These are phyloP conservation scores for Stictocephala bisonia DNA, from an alignment of 2,888 invertebrate genomes.

Conservation along the genomic window DNA sequence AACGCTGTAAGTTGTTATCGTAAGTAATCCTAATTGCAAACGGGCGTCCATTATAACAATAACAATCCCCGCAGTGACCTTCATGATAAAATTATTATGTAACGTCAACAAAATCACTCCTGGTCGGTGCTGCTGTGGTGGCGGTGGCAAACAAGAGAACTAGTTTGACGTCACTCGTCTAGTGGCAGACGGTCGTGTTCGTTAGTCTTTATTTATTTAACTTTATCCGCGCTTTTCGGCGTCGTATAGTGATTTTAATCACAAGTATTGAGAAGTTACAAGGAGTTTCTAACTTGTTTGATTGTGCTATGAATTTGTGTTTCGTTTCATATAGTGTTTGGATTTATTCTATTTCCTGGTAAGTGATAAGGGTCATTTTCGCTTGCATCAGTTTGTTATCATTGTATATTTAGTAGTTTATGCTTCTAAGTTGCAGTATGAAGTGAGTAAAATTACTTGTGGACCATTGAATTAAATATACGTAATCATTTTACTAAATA, in stretches of 20 bases:
- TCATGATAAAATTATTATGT: constrained; percentile 27
- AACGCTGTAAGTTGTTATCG: no score
- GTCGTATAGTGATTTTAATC: neutral
- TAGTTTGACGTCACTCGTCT: constrained; percentile 33
- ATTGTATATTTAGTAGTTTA: neutral
- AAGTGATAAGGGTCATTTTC: constrained; percentile 46
- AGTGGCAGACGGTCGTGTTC: neutral
- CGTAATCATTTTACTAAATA: no score
- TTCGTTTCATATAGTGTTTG: neutral
- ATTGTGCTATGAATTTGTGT: constrained; percentile 12
- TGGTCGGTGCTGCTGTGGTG: constrained; percentile 24
- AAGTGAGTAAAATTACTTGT: neutral
- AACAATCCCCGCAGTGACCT: no score
- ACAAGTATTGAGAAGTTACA: no score
- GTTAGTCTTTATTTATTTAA: constrained; percentile 19
- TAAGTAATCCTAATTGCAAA: no score
- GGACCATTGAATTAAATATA: no score
- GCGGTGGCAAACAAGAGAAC: neutral
- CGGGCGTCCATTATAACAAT: no score
- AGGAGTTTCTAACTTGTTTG: no score
- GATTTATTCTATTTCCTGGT: constrained; percentile 28
- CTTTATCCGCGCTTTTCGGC: neutral
- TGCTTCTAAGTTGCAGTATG: neutral
- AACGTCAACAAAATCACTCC: constrained; percentile 9
- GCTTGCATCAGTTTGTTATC: constrained; percentile 41